A percentile compares a stretch with the other conserved stretches of the same genome.
Evolutionary conservation across 2,888 invertebrate genomes (phyloP).

Genomic region (Eupithecia exiguata): DNA sequence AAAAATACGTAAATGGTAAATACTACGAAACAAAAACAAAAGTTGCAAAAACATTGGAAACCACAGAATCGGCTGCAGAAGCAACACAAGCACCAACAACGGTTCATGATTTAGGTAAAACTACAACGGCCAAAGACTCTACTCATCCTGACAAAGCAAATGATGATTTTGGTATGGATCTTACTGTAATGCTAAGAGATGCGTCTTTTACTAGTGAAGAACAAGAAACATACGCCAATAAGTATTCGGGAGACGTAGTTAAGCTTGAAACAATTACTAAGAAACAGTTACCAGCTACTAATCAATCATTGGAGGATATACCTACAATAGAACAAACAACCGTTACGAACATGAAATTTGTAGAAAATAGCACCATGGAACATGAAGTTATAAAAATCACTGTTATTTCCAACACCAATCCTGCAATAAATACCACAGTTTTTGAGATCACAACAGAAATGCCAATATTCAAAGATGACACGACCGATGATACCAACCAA

Average conservation of each 20-base stretch:
- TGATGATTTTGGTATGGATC: constrained; percentile 65
- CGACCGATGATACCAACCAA: constrained; percentile 33
- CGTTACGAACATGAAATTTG: constrained; percentile 26
- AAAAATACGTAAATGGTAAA: constrained; percentile 69
- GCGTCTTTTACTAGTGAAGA: constrained; percentile 46
- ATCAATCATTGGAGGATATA: background rate
- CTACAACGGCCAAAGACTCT: constrained; percentile 39
- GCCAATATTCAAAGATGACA: constrained; percentile 55
- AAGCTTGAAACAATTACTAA: constrained; percentile 51
- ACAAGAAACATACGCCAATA: constrained; percentile 44
- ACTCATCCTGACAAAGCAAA: constrained; percentile 39
- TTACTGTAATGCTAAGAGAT: constrained; percentile 72
- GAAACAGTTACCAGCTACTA: constrained; percentile 22
- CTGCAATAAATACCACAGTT: constrained; percentile 50
- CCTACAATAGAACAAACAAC: constrained; percentile 23
- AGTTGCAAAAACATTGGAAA: constrained; percentile 44
- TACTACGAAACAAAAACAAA: constrained; percentile 60
- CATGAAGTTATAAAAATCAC: constrained; percentile 64
- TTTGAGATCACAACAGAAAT: constrained; percentile 67
- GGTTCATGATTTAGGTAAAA: constrained; percentile 38
- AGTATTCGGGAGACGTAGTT: constrained; percentile 51
- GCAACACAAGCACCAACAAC: constrained; percentile 41
- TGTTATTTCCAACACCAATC: constrained; percentile 54
- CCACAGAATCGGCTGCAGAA: constrained; percentile 42
- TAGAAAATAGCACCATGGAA: constrained; percentile 43